These are phyloP conservation scores for Lathronympha strigana DNA, from an alignment of 2,888 invertebrate genomes.

Conservation along the genomic window DNA sequence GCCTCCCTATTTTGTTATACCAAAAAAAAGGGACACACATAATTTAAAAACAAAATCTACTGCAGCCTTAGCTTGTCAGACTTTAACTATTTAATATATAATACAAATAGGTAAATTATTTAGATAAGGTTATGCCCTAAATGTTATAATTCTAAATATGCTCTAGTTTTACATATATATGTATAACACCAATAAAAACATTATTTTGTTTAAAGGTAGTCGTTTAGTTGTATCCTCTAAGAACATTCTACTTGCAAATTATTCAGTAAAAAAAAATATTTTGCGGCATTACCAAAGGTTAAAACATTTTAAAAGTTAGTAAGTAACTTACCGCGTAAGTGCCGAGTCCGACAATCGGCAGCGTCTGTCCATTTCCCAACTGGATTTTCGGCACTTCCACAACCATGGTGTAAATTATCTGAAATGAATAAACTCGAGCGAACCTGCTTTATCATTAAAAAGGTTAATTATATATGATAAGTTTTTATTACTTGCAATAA, in stretches of 20 bases:
- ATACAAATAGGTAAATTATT: too few relatives aligned
- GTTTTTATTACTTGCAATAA: conserved; percentile 6
- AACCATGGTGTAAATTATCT: conserved; percentile 53
- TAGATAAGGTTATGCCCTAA: too few relatives aligned
- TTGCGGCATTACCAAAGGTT: neutral
- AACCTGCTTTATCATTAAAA: conserved; percentile 32
- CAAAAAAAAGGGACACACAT: too few relatives aligned
- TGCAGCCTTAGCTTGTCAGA: too few relatives aligned
- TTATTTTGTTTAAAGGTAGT: too few relatives aligned
- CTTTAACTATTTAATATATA: too few relatives aligned
- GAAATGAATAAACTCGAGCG: neutral
- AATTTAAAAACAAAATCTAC: too few relatives aligned
- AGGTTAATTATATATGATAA: conserved; percentile 26
- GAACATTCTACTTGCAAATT: neutral
- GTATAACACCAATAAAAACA: too few relatives aligned
- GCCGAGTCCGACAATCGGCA: conserved; percentile 88
- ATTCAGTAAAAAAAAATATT: neutral
- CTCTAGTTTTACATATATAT: too few relatives aligned
- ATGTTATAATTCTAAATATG: too few relatives aligned
- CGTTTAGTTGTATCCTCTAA: neutral
- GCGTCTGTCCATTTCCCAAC: conserved; percentile 80
- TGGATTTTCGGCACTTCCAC: conserved; percentile 67
- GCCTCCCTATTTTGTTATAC: too few relatives aligned
- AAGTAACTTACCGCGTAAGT: conserved; percentile 81
- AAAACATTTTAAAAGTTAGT: conserved; percentile 27